These are phyloP conservation scores for Macrosoma leucophasiata DNA, from an alignment of 2,888 invertebrate genomes.

Conservation along the genomic window DNA sequence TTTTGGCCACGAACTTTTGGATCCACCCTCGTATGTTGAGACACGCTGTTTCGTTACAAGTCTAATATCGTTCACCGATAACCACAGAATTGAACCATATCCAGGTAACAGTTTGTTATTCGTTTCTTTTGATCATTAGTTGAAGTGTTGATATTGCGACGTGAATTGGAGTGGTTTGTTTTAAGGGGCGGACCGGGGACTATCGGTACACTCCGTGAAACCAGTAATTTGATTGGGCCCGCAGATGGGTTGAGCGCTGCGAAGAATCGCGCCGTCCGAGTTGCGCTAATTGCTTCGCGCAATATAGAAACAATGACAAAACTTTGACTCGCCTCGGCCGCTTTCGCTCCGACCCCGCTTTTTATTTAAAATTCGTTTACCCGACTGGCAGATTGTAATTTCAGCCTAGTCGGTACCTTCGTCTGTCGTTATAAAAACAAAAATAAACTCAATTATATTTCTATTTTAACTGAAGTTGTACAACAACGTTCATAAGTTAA, in stretches of 20 bases:
- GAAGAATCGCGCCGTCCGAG: slow-evolving; percentile 50
- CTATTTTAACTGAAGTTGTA: slow-evolving; percentile 39
- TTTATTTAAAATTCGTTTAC: slow-evolving; percentile 74
- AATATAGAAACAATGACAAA: slow-evolving; percentile 74
- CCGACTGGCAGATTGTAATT: slow-evolving; percentile 64
- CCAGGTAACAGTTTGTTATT: slow-evolving; percentile 20
- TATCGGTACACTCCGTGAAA: slow-evolving; percentile 37
- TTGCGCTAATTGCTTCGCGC: slow-evolving; percentile 69
- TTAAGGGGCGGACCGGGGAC: slow-evolving; percentile 45
- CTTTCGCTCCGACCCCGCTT: slow-evolving; percentile 51
- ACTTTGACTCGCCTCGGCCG: slow-evolving; percentile 55
- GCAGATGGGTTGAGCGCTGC: slow-evolving; percentile 37
- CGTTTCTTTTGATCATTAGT: slow-evolving; percentile 48
- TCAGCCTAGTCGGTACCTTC: slow-evolving; percentile 41
- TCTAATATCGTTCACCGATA: too few relatives aligned
- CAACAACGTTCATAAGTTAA: slow-evolving; percentile 43
- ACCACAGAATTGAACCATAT: slow-evolving; percentile 12
- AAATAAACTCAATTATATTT: slow-evolving; percentile 56
- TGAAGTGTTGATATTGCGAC: slow-evolving; percentile 56
- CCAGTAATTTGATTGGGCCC: slow-evolving; percentile 62
- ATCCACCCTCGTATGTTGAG: too few relatives aligned
- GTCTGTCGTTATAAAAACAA: slow-evolving; percentile 55
- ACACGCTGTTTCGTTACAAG: too few relatives aligned
- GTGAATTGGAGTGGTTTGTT: slow-evolving; percentile 48
- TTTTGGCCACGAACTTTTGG: too few relatives aligned